Evolutionary conservation across 2,113 vertebrate genomes (phyloP), one percentile per base, ranked within the genome.

Genomic region (Callospermophilus lateralis): DNA sequence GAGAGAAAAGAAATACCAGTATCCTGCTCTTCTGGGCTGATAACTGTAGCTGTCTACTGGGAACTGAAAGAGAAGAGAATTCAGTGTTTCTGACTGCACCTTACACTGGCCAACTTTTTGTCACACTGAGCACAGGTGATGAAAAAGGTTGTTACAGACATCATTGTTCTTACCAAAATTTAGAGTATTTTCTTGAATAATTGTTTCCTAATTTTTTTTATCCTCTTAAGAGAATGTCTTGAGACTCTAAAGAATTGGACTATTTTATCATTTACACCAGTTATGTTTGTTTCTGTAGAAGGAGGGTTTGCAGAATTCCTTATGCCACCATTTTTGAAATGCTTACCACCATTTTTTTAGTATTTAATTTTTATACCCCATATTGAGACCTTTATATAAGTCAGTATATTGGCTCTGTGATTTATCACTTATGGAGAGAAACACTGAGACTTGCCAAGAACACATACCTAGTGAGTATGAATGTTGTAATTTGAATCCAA

Each of bases 181-280:
- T 79, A 78, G 30, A 51, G 63, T 17, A 39, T 84, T 79, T 92
- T 89, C 45, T 39, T 20, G 12, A 92, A 73, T 79, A 88, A 92
- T 10, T 37, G 5, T 77, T 73, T 34, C 4, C 6, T 16, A 13
- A 45, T 86, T 81, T 90, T 51, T 12, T 81, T 6, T 84, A 74
- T 79, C 22, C 11, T 24, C 26, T 48, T 22, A 39, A 30, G 34
- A 30, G 34, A 72, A 55, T 20, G 37, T 72, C 5, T 53, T 24
- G 10, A 58, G 11, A 42, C 3, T 78, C 37, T 16, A 90, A 87
- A 22, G 22, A 1, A 8, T 65, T 74, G 32, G 4, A 37, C 2
- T 85, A 30, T 51, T 76, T 61, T 90, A 37, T 79, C 12, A 73
- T 37, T 17, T 19, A 80, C 48, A 70, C 1, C 2, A 3, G 0